Base-by-base conservation (phyloP, 2,797 vertebrate genomes). In the Myripristis murdjan region DNA sequence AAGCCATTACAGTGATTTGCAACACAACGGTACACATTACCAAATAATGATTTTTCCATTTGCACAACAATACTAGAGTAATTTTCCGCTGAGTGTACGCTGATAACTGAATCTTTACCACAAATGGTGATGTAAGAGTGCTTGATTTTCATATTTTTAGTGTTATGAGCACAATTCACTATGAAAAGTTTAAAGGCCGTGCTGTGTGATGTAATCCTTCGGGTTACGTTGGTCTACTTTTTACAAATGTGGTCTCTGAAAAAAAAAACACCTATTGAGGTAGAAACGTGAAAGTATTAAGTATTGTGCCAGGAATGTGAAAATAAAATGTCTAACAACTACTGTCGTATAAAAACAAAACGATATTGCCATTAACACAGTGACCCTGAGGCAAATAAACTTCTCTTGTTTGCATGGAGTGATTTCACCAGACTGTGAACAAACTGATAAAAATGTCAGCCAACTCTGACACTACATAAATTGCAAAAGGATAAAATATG, bases 321-420 rank as follows among this genome's bases (percentile, higher is more conserved):
- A 71, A 56, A 28, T 16, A 20, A 31, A 65, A 49, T 26, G 22
- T 56, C 11, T 20, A 11, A 62, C 51, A 33, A 72, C 62, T 65
- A 77, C 10, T 56, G 77, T 35, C 66, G 48, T 81, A 71, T 73
- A 67, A 78, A 66, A 49, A 18, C 1, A 47, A 57, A 35, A 28
- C 43, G 56, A 65, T 12, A 48, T 18, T 24, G 48, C 16, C 8
- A 5, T 52, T 54, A 77, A 78, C 18, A 46, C 23, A 64, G 1
- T 44, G 31, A 64, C 11, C 22, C 4, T 0, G 15, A 39, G 33
- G 31, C 46, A 20, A 73, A 57, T 53, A 56, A 68, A 70, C 26
- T 31, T 3, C 8, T 46, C 35, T 22, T 31, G 37, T 56, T 53
- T 39, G 6, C 49, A 55, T 26, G 28, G 2, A 69, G 9, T n/a